Evolutionary conservation across 2,113 vertebrate genomes (phyloP).

Genomic region (Galemys pyrenaicus): DNA sequence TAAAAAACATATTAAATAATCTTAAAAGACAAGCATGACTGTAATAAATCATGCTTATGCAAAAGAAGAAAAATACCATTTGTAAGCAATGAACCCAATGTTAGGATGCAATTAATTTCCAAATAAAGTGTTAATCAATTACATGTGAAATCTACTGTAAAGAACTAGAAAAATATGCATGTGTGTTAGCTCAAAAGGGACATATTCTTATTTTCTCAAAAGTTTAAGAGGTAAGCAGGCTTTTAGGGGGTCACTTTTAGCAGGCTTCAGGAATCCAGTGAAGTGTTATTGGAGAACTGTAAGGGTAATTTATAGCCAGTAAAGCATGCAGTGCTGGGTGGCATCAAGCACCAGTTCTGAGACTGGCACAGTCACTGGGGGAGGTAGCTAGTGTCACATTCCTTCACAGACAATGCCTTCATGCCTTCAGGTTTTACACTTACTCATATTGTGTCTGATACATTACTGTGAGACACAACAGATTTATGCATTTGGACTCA

Average conservation of each 20-base stretch:
- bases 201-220: not conserved
- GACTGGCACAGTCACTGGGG: not conserved
- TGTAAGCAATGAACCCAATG: constrained; percentile 63
- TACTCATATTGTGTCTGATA: not conserved
- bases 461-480: not conserved
- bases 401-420: not conserved
- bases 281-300: not conserved
- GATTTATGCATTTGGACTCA: not conserved
- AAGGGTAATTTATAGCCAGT: not conserved
- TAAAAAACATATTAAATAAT: not conserved
- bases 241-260: constrained; percentile 7
- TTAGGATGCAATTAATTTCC: constrained; percentile 73
- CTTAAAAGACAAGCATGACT: constrained; percentile 69
- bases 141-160: constrained; percentile 13
- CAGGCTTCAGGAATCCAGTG: not conserved
- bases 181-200: not conserved
- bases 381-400: too few species aligned
- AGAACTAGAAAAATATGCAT: constrained; percentile 47
- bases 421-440: not conserved
- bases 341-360: not conserved
- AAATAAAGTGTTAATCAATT: constrained; percentile 48
- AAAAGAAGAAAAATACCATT: constrained; percentile 71
- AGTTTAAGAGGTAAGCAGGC: not conserved
- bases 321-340: not conserved
- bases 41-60: constrained; percentile 63